Conservation (phyloP, 2,797 vertebrate species). For the Carcharodon carcharias region DNA sequence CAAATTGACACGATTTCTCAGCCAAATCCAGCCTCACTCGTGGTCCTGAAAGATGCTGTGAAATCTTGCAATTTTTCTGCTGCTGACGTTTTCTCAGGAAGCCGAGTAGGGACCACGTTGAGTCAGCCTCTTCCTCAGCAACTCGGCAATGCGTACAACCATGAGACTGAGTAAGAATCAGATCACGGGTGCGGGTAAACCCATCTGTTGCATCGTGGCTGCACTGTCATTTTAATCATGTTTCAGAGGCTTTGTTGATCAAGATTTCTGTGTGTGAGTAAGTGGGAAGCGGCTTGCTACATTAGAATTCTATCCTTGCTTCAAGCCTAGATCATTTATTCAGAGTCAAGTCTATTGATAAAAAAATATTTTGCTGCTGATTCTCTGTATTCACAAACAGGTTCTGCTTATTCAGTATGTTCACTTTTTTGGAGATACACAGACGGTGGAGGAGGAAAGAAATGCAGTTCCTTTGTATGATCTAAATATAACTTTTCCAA, state of each 20-base stretch:
- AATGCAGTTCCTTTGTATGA: neutral
- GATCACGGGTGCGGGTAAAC: neutral
- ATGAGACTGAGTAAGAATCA: neutral
- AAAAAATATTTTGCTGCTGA: neutral
- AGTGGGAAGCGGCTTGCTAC: neutral
- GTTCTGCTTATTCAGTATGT: neutral
- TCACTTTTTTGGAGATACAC: neutral
- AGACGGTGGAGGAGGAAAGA: neutral
- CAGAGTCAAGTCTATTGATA: neutral
- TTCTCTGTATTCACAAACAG: neutral
- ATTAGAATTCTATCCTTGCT: neutral
- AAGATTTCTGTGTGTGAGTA: neutral
- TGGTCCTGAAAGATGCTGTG: neutral
- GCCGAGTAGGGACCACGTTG: neutral
- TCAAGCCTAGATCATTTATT: neutral
- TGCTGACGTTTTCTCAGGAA: neutral
- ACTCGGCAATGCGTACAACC: neutral
- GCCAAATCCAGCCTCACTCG: neutral
- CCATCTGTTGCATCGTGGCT: neutral
- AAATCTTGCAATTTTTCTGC: neutral
- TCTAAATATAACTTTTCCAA: neutral
- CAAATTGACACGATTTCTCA: neutral
- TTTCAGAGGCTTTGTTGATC: neutral
- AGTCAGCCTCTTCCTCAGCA: neutral
- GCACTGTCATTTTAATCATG: neutral